phyloP scores from a whole-genome alignment of 2,113 vertebrate genomes.

The Xiphophorus maculatus region DNA sequence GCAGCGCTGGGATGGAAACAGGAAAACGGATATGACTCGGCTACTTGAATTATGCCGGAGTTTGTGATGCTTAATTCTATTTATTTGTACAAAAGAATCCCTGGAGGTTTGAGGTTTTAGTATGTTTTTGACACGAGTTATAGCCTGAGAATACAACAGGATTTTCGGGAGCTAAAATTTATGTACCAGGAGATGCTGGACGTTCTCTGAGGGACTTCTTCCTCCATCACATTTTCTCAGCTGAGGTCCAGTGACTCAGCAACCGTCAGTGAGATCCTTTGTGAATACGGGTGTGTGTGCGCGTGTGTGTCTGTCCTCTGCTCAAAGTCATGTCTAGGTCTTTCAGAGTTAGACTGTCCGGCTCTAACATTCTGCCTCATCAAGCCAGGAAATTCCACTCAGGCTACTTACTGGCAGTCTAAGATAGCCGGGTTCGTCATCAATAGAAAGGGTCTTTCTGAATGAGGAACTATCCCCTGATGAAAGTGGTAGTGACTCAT shows the following conservation, averaged over 20 bases:
- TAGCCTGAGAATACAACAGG: neutral
- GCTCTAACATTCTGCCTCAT: slow-evolving; percentile 54
- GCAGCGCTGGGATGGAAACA: slow-evolving; percentile 16
- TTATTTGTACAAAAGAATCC: neutral
- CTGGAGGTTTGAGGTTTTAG: slow-evolving; percentile 1
- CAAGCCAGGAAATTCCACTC: slow-evolving; percentile 57
- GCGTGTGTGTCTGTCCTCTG: slow-evolving; percentile 57
- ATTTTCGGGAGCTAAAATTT: slow-evolving; percentile 6
- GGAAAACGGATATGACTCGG: slow-evolving; percentile 18
- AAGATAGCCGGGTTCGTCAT: slow-evolving; percentile 21
- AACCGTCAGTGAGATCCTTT: slow-evolving; percentile 55
- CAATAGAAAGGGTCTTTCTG: slow-evolving; percentile 51
- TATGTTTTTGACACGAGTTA: neutral
- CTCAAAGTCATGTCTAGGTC: slow-evolving; percentile 73
- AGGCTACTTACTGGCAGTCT: slow-evolving; percentile 43
- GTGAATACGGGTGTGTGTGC: slow-evolving; percentile 33
- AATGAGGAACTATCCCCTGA: slow-evolving; percentile 51
- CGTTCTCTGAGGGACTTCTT: slow-evolving; percentile 18
- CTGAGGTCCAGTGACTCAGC: slow-evolving; percentile 73
- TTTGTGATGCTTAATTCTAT: slow-evolving; percentile 23
- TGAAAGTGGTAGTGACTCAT: slow-evolving; percentile 23
- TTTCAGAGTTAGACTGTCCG: slow-evolving; percentile 57
- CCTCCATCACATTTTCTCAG: slow-evolving; percentile 34
- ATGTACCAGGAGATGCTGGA: slow-evolving; percentile 10
- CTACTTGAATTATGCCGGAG: slow-evolving; percentile 16